These are phyloP conservation scores for Lepidothrix coronata DNA, from an alignment of 2,113 vertebrate species.

Conservation along the genomic window DNA sequence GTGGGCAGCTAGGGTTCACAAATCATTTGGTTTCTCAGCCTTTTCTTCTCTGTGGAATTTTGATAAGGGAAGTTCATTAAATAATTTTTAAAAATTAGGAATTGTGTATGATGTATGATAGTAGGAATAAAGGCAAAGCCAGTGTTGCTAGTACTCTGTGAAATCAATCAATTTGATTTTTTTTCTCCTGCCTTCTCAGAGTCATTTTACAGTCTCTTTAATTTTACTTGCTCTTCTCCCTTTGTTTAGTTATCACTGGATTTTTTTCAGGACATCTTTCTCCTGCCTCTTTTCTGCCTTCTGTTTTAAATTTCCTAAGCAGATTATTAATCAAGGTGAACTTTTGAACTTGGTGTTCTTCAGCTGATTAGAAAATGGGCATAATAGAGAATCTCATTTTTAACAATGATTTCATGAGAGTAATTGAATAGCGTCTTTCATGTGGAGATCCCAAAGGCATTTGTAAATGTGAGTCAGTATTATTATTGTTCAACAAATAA, in stretches of 20 bases:
- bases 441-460: background rate
- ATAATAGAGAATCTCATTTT: conserved; percentile 13
- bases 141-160: background rate
- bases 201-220: background rate
- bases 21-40: background rate
- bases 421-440: conserved; percentile 44
- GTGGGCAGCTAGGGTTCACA: background rate
- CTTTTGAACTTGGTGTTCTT: conserved; percentile 37
- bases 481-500: conserved; percentile 8
- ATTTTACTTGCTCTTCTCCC: background rate
- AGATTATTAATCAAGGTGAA: conserved; percentile 37
- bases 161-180: conserved; percentile 11
- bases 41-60: conserved; percentile 21
- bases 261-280: background rate
- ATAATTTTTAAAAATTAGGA: background rate
- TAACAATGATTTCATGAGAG: background rate
- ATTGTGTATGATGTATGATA: background rate
- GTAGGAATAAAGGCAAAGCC: background rate
- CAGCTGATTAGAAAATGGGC: conserved; percentile 13
- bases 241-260: conserved; percentile 2
- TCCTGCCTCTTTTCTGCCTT: background rate
- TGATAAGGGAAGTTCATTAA: background rate
- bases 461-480: background rate
- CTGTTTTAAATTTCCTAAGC: conserved; percentile 30
- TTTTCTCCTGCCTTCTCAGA: background rate